Evolutionary conservation across 2,113 vertebrate species (phyloP).

Genomic region (Physeter macrocephalus): DNA sequence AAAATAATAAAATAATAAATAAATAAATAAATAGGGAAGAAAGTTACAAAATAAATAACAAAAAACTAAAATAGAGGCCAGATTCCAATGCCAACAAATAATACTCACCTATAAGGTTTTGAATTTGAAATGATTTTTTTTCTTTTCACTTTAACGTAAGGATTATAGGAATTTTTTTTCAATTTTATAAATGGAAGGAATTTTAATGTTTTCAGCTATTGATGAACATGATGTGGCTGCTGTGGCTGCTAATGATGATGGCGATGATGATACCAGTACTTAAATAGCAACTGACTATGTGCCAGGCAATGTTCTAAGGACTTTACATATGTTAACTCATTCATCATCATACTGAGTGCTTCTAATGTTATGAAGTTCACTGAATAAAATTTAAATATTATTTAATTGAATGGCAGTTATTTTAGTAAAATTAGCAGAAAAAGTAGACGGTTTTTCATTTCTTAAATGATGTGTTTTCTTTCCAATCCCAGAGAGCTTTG

Average conservation of each 20-base stretch:
- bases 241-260: neutral
- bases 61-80: neutral
- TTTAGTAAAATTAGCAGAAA: slow-evolving; percentile 17
- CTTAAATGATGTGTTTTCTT: neutral
- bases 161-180: neutral
- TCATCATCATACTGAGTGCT: neutral
- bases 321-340: neutral
- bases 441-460: neutral
- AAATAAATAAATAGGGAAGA: neutral
- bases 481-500: neutral
- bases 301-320: neutral
- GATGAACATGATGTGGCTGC: neutral
- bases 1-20: too few relatives aligned
- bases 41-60: neutral
- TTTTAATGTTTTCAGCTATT: neutral
- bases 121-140: neutral
- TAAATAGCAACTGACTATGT: neutral
- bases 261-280: neutral
- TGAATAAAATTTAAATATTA: neutral
- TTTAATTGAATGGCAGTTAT: neutral
- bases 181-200: neutral
- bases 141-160: neutral
- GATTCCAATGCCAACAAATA: neutral
- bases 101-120: neutral
- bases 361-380: neutral